Evolutionary conservation across 1,140 invertebrate genomes (phyloP).

Genomic region (Drosophila navojoa): DNA sequence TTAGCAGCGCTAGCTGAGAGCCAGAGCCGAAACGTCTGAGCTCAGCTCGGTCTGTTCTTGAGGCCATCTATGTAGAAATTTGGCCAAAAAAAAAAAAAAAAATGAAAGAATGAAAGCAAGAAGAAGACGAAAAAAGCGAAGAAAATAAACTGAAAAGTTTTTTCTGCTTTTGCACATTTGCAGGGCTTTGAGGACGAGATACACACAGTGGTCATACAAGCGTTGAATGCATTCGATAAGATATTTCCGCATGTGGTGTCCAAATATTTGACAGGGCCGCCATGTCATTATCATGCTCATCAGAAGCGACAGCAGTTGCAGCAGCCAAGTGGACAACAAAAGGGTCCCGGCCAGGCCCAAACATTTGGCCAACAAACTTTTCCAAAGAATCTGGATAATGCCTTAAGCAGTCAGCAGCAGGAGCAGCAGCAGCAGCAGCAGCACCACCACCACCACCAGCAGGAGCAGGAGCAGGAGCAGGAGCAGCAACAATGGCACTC

Average conservation of each 20-base stretch:
- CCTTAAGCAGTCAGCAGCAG: constrained; percentile 76
- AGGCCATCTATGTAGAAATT: constrained; percentile 68
- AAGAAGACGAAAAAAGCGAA: neutral
- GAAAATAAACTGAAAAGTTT: constrained; percentile 1
- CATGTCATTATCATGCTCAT: constrained; percentile 83
- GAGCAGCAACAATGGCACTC: constrained; percentile 68
- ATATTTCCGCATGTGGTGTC: constrained; percentile 83
- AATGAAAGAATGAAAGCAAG: too few relatives aligned
- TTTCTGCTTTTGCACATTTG: constrained; percentile 45
- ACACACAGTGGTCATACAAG: constrained; percentile 84
- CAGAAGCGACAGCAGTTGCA: constrained; percentile 60
- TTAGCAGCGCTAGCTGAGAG: constrained; percentile 55
- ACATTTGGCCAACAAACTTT: constrained; percentile 80
- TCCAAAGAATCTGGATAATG: constrained; percentile 79
- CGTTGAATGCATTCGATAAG: constrained; percentile 83
- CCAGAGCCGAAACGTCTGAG: constrained; percentile 33
- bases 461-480: constrained; percentile 17
- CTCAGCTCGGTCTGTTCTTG: constrained; percentile 56
- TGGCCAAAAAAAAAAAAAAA: constrained; percentile 23
- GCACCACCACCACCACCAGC: constrained; percentile 46
- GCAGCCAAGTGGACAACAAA: constrained; percentile 77
- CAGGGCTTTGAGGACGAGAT: constrained; percentile 88
- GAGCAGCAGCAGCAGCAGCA: constrained; percentile 28
- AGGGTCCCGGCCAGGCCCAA: constrained; percentile 67
- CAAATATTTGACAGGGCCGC: constrained; percentile 83